A percentile compares a stretch with the other conserved stretches of the same genome.
These are phyloP conservation scores for Zonitis immaculata DNA, from an alignment of 2,888 invertebrate genomes.

Conservation along the genomic window DNA sequence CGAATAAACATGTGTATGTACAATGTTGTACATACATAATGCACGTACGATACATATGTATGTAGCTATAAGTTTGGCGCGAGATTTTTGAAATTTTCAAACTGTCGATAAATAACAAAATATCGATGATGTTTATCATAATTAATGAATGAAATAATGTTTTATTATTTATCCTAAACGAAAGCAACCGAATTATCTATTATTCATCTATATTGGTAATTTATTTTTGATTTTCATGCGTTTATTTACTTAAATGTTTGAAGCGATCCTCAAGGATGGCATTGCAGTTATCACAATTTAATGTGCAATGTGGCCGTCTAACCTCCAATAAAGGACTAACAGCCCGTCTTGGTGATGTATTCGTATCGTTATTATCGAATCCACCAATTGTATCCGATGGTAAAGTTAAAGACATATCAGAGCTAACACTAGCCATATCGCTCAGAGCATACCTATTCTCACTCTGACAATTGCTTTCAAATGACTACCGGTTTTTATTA, in stretches of 20 bases:
- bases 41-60: too few species aligned
- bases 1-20: too few species aligned
- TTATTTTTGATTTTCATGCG: slow-evolving; percentile 2
- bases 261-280: slow-evolving; percentile 65
- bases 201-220: too few species aligned
- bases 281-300: slow-evolving; percentile 69
- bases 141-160: too few species aligned
- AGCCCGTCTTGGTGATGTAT: slow-evolving; percentile 62
- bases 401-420: slow-evolving; percentile 55
- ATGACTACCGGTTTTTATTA: slow-evolving; percentile 17
- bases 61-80: background rate
- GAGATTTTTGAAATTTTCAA: background rate
- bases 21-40: too few species aligned
- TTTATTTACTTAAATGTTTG: slow-evolving; percentile 45
- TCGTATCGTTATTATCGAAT: slow-evolving; percentile 48
- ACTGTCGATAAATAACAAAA: background rate
- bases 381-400: slow-evolving; percentile 49
- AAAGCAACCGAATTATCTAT: too few species aligned
- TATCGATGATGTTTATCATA: background rate
- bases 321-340: slow-evolving; percentile 67
- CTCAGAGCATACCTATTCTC: slow-evolving; percentile 24
- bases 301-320: slow-evolving; percentile 65
- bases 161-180: too few species aligned
- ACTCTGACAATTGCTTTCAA: slow-evolving; percentile 15
- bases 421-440: slow-evolving; percentile 29